Base-by-base conservation (phyloP, 1,140 invertebrate species). In the Asobara japonica region DNA sequence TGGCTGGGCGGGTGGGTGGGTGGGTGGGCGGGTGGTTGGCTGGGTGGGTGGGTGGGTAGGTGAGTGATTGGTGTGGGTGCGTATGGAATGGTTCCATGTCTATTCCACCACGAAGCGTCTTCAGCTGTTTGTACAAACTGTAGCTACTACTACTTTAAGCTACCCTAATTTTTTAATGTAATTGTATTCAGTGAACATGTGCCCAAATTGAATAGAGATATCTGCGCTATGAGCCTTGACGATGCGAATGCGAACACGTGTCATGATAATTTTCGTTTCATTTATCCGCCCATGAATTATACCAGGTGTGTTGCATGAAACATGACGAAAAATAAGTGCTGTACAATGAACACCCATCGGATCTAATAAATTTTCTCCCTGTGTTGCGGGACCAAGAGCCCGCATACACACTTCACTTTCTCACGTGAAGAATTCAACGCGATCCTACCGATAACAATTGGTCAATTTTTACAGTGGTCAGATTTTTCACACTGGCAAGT, bases 351-450 rank as follows among this genome's bases (percentile, higher is more conserved):
- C 27, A 22, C 25, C 33, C 41, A 51, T 65, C 62, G 62, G 41
- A 62, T 38, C 69, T 71, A 65, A 71, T 71, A 71, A 71, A 71
- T 71, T 71, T 71, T 71, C 16, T 45, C 36, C 20, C 69, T 41
- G 25, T 13, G 8, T 27, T 25, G 13, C 29, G 25, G 20, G 38
- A 45, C 41, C 41, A 45, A 45, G 36, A 64, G 27, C 69, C 69
- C 69, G 69, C 69, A 71, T 71, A 33, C 27, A 36, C 31, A 38
- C 18, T 25, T 22, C 65, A 51, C 61, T 71, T 71, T 71, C 69
- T 65, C 69, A 71, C 16, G 60, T 33, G 30, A 71, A 65, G 62
- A 71, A 56, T 71, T 60, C 38, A 51, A 65, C 38, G 33, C 45
- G 69, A 71, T 71, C 45, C 38, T n/a, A 30, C 48, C 56, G 69